phyloP scores from a whole-genome alignment of 2,888 invertebrate species.

The Latrodectus hesperus region DNA sequence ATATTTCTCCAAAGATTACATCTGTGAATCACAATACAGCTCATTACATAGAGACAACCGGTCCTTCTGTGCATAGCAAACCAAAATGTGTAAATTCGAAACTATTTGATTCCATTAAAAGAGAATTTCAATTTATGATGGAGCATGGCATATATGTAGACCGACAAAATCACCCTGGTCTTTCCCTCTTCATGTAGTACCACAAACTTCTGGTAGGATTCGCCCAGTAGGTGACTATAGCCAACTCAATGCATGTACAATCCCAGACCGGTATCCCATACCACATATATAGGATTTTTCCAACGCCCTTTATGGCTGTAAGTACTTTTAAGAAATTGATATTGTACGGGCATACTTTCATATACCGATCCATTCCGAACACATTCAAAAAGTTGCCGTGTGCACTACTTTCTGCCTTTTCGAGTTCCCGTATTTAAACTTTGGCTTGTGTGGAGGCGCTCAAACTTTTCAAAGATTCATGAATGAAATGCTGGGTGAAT shows the following conservation, averaged over 20 bases:
- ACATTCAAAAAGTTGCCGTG: not conserved
- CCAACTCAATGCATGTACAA: not conserved
- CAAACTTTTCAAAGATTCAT: constrained; percentile 28
- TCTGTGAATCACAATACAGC: not conserved
- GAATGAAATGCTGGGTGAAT: not conserved
- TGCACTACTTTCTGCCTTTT: constrained; percentile 3
- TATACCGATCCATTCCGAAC: constrained; percentile 4
- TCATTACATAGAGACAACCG: constrained; percentile 6
- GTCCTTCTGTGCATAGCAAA: not conserved
- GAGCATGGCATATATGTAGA: not conserved
- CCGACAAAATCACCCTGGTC: not conserved
- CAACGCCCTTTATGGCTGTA: not conserved
- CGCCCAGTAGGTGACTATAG: not conserved
- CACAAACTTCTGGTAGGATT: not conserved
- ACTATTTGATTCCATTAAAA: not conserved
- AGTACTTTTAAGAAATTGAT: constrained; percentile 30
- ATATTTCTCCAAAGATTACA: not conserved
- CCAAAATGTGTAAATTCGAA: not conserved
- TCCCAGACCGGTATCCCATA: constrained; percentile 5
- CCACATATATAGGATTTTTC: constrained; percentile 8
- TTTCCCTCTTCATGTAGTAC: constrained; percentile 8
- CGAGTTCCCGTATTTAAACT: constrained; percentile 4
- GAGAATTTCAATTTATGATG: not conserved
- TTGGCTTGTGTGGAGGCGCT: not conserved
- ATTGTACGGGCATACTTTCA: constrained; percentile 14